Percentiles rank a stretch among this genome's conserved stretches.
Conservation (phyloP, 2,797 vertebrate species). For the Sebastes taczanowskii region DNA sequence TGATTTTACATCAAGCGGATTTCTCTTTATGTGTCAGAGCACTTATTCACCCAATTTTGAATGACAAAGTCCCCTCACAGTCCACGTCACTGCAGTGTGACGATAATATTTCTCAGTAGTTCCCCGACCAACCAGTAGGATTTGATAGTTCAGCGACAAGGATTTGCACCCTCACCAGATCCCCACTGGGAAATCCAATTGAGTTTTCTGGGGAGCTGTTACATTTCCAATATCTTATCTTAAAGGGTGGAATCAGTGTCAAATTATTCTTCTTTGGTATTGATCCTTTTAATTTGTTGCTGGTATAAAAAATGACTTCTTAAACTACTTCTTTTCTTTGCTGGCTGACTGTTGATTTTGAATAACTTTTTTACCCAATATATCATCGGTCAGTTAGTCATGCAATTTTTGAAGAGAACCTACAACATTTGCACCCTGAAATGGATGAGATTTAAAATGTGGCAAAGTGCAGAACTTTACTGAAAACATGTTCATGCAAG, state of each 20-base stretch:
- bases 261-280: neutral
- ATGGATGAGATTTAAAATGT: neutral
- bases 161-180: neutral
- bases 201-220: neutral
- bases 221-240: neutral
- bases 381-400: neutral
- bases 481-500: no score
- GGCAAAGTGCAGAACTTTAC: neutral
- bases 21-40: neutral
- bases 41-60: neutral
- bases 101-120: neutral
- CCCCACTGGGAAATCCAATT: neutral
- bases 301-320: neutral
- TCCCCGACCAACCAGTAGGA: neutral
- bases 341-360: neutral
- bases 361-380: neutral
- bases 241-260: neutral
- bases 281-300: neutral
- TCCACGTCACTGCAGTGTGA: neutral
- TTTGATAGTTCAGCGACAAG: neutral
- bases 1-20: neutral
- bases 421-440: neutral
- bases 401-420: neutral
- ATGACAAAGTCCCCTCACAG: neutral
- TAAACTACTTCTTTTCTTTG: neutral